Percentiles rank a stretch among this genome's conserved stretches.
Conservation (phyloP, 2,797 vertebrate genomes). For the Micropoecilia bifurca region DNA sequence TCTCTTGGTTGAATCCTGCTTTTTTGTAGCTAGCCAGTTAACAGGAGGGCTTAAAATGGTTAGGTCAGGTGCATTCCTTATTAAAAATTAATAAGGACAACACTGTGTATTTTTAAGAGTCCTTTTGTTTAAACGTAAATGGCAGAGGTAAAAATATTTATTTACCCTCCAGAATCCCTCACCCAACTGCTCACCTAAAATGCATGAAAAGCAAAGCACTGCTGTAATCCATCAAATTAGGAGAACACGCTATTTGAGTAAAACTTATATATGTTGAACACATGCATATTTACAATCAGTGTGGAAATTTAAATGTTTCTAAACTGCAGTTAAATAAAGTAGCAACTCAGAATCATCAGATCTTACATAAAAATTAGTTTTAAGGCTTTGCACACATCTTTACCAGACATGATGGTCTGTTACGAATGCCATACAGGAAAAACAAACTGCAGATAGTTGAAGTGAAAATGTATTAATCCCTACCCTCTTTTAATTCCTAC, state of each 20-base stretch:
- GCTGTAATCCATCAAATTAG: neutral
- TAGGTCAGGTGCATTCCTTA: neutral
- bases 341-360: neutral
- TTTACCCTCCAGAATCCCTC: neutral
- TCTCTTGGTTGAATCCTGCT: constrained; percentile 53
- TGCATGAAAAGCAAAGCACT: neutral
- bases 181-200: neutral
- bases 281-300: neutral
- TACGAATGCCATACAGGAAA: neutral
- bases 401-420: neutral
- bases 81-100: neutral
- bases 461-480: neutral
- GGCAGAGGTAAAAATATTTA: neutral
- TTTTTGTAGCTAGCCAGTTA: constrained; percentile 11
- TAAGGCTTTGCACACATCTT: neutral
- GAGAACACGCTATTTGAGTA: neutral
- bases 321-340: neutral
- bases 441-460: neutral
- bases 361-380: neutral
- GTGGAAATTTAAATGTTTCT: neutral
- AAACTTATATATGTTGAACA: neutral
- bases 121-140: neutral
- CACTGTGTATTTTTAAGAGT: neutral
- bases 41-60: neutral
- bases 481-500: neutral